Evolutionary conservation across 2,888 invertebrate species (phyloP).

Genomic region (Dusona sp.): DNA sequence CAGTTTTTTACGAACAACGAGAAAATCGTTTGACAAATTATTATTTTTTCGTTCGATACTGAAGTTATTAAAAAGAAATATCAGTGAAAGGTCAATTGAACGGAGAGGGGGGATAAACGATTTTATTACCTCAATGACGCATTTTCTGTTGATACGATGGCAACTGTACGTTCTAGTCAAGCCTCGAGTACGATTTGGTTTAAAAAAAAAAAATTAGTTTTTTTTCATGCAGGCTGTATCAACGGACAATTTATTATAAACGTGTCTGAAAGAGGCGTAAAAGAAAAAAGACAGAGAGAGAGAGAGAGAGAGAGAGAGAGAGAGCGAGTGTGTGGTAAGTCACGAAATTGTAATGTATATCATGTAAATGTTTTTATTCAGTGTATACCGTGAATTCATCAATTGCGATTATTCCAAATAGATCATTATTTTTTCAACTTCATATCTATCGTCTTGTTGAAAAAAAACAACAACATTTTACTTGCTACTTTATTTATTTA

Average conservation of each 20-base stretch:
- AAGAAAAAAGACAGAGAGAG: conserved; percentile 30
- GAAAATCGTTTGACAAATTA: not conserved
- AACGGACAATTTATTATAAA: conserved; percentile 48
- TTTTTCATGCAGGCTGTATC: conserved; percentile 50
- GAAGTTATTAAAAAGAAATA: not conserved
- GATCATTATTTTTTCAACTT: conserved; percentile 67
- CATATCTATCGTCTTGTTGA: conserved; percentile 23
- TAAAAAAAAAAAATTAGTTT: not conserved
- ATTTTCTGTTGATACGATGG: conserved; percentile 52
- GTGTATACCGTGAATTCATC: conserved; percentile 60
- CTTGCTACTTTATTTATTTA: not conserved
- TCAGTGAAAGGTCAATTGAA: conserved; percentile 15
- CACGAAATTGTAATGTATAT: conserved; percentile 62
- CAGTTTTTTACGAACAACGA: too few species aligned
- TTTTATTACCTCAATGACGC: conserved; percentile 39
- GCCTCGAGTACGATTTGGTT: conserved; percentile 46
- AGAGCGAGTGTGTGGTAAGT: conserved; percentile 13
- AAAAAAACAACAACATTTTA: not conserved
- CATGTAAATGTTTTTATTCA: conserved; percentile 65
- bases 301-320: conserved; percentile 9
- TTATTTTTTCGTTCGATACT: not conserved
- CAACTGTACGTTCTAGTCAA: conserved; percentile 66
- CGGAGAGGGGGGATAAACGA: not conserved
- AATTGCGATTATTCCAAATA: conserved; percentile 66
- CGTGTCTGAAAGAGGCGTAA: conserved; percentile 44